Evolutionary conservation across 1,140 invertebrate species (phyloP), one percentile per base, ranked within the genome.

Genomic region (Amphibalanus amphitrite): DNA sequence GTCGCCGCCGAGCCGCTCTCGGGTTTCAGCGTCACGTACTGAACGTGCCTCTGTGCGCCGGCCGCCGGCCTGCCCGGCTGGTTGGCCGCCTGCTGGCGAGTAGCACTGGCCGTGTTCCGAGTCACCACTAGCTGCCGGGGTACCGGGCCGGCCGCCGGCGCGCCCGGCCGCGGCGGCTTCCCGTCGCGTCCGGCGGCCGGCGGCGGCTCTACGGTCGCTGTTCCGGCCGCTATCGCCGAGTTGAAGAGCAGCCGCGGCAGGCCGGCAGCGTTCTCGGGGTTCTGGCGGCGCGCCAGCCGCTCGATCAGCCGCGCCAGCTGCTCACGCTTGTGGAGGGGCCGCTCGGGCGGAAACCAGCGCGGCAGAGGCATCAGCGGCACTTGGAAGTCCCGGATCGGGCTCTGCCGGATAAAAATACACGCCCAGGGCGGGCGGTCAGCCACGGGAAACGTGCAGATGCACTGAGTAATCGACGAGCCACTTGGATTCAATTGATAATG

Each of bases 301-400:
- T 28, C 65, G 65, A 67, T 67, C 23, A 67, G 65, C n/a, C 65
- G 65, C 65, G 65, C 65, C 65, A 67, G 28, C n/a, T 67, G 65
- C 28, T 28, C 26, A n/a, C 65, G 65, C 65, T 67, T 67, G 65
- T 28, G 65, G 1, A 3, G n/a, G n/a, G 23, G 26, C 10, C 65
- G 65, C 65, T 10, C n/a, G 0, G n/a, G 28, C 15, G 65, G 65
- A 26, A 67, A 67, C 65, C 65, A 67, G 65, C n/a, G 26, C n/a
- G 8, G 26, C 65, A 67, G n/a, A 8, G 65, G 28, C 65, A 28
- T 4, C 65, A 67, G 65, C 65, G 65, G 65, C 65, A 28, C 28
- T 1, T 28, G 65, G 65, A 67, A 67, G 28, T 67, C 65, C 65
- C 3, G n/a, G 10, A 67, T 13, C 65, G 65, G 65, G 17, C n/a